These are phyloP conservation scores for Eufriesea mexicana DNA, from an alignment of 1,140 invertebrate species.

Conservation along the genomic window DNA sequence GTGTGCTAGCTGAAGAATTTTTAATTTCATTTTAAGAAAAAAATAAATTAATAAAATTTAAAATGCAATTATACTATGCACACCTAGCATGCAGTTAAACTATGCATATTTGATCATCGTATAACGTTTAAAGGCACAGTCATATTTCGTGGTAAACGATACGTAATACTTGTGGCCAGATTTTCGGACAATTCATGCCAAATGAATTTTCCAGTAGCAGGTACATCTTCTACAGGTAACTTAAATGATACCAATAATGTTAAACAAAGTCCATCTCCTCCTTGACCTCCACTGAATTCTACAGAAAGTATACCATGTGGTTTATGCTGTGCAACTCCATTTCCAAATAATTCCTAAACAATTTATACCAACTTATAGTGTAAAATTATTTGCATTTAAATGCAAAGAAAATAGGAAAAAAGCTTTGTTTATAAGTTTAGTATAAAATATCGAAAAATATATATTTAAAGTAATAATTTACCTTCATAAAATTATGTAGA, in stretches of 20 bases:
- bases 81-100: background rate
- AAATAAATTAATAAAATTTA: constrained; percentile 17
- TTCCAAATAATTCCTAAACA: constrained; percentile 92
- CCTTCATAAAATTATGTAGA: constrained; percentile 93
- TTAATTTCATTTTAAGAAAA: background rate
- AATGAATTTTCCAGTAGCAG: constrained; percentile 92
- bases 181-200: constrained; percentile 91
- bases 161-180: constrained; percentile 87
- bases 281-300: constrained; percentile 83
- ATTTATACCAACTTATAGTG: constrained; percentile 19
- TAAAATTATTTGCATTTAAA: constrained; percentile 1
- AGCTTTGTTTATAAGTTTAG: background rate
- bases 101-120: constrained; percentile 82
- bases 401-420: background rate
- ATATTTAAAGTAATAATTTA: constrained; percentile 73
- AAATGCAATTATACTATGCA: constrained; percentile 4
- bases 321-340: constrained; percentile 91
- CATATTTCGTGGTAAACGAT: constrained; percentile 87
- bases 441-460: constrained; percentile 1
- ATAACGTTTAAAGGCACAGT: constrained; percentile 92
- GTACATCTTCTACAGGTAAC: constrained; percentile 91
- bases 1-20: background rate
- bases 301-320: constrained; percentile 91
- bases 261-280: constrained; percentile 91
- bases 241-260: constrained; percentile 93